A percentile compares a stretch with the other conserved stretches of the same genome.
These are phyloP conservation scores for Rynchops niger DNA, from an alignment of 2,113 vertebrate genomes.

Conservation along the genomic window DNA sequence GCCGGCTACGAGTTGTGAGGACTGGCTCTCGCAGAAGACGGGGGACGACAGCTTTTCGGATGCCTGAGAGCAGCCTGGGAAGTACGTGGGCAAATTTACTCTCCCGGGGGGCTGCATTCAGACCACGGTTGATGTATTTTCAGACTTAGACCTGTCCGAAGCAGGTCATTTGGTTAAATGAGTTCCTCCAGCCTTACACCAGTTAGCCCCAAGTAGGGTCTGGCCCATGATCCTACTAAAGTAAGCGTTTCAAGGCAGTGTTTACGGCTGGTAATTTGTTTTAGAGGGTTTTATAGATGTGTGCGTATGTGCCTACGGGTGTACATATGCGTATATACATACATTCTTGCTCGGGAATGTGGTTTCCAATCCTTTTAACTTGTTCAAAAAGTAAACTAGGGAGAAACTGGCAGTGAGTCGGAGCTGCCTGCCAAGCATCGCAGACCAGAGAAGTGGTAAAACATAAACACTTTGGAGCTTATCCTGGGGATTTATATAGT, in stretches of 20 bases:
- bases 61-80: background rate
- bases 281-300: background rate
- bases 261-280: slow-evolving; percentile 40
- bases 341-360: background rate
- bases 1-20: background rate
- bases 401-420: slow-evolving; percentile 31
- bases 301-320: background rate
- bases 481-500: slow-evolving; percentile 23
- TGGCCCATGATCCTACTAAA: background rate
- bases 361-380: slow-evolving; percentile 31
- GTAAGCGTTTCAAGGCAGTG: background rate
- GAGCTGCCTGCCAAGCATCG: slow-evolving; percentile 16
- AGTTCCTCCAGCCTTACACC: background rate
- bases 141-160: background rate
- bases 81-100: background rate
- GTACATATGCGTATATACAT: background rate
- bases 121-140: background rate
- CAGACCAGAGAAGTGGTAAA: slow-evolving; percentile 63
- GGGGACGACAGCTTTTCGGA: background rate
- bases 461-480: slow-evolving; percentile 65
- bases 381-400: slow-evolving; percentile 47
- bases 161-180: background rate
- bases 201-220: background rate
- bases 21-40: background rate
- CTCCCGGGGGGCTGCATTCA: background rate